Evolutionary conservation across 2,888 invertebrate species (phyloP), one percentile per base, ranked within the genome.

Genomic region (Folsomia candida): DNA sequence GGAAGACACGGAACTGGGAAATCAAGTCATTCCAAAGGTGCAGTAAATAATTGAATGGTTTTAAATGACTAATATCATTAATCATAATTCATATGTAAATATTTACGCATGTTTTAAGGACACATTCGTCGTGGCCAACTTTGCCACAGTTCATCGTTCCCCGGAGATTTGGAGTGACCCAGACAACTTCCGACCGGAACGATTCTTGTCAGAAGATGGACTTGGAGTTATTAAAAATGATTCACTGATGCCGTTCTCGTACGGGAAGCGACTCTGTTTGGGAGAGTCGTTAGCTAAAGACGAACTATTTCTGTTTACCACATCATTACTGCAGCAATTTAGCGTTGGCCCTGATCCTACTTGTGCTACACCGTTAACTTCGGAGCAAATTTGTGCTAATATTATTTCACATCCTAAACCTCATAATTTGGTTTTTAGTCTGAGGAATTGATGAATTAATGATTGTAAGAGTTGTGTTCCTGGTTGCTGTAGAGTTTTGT

Each of bases 311-410:
- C 51, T 79, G 1, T 74, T 76, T 47, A 29, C 68, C n/a, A 67
- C 76, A 2, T 58, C 66, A 14, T 63, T 79, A 9, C 66, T 78
- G 22, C 79, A 79, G 26, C 4, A 61, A 51, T 78, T 77, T 37
- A 11, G 29, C 20, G 68, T 78, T 2, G 22, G 51, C 2, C 63
- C 68, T 14, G 76, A 76, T 70, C 75, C 75, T n/a, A 51, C 54
- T 14, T 6, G 22, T 6, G 37, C 63, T 25, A 70, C 69, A 20
- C 67, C 54, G 29, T 59, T 62, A n/a, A 62, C 60, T n/a, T 67
- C 66, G 20, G 58, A 72, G 26, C 68, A 69, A 28, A 3, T 28
- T n/a, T 60, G 47, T 57, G 51, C 68, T 2, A 37, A 37, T 24
- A 63, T 76, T n/a, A 62, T 78, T 51, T 11, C 70, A 1, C 2